Conservation (phyloP, 2,113 vertebrate species). For the Cnemophilus loriae region DNA sequence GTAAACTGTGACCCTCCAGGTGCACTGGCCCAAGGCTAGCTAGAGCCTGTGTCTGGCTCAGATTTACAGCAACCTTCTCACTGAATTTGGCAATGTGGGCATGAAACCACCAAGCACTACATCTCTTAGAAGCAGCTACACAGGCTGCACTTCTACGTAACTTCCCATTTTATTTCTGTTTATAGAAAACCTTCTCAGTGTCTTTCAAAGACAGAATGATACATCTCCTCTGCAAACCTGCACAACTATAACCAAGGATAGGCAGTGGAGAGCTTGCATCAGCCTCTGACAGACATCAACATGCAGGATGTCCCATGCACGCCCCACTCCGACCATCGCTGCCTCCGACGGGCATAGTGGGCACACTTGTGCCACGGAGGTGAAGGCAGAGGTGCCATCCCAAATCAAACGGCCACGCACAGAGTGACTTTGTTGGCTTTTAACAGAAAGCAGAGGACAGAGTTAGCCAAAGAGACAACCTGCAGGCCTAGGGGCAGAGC, state of each 20-base stretch:
- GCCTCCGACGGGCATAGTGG: rapidly evolving
- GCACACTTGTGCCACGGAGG: not conserved
- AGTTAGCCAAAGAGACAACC: not conserved
- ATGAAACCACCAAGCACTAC: not conserved
- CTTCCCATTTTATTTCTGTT: not conserved
- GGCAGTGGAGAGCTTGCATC: not conserved
- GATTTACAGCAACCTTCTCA: not conserved
- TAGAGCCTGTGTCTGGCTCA: not conserved
- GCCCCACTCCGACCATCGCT: rapidly evolving
- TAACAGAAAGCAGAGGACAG: not conserved
- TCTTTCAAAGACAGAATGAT: not conserved
- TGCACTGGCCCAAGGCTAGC: not conserved
- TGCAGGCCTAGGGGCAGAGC: not conserved
- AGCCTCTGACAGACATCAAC: not conserved
- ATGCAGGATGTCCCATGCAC: not conserved
- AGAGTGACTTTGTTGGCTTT: rapidly evolving
- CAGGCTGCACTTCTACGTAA: not conserved
- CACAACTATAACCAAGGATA: not conserved
- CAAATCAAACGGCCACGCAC: not conserved
- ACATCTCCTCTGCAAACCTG: not conserved
- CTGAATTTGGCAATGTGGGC: rapidly evolving
- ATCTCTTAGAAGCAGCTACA: not conserved
- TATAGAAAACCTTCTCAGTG: not conserved
- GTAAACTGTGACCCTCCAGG: not conserved
- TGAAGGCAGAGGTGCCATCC: not conserved